Evolutionary conservation across 2,888 invertebrate species (phyloP), one percentile per base, ranked within the genome.

Genomic region (Neria commutata): DNA sequence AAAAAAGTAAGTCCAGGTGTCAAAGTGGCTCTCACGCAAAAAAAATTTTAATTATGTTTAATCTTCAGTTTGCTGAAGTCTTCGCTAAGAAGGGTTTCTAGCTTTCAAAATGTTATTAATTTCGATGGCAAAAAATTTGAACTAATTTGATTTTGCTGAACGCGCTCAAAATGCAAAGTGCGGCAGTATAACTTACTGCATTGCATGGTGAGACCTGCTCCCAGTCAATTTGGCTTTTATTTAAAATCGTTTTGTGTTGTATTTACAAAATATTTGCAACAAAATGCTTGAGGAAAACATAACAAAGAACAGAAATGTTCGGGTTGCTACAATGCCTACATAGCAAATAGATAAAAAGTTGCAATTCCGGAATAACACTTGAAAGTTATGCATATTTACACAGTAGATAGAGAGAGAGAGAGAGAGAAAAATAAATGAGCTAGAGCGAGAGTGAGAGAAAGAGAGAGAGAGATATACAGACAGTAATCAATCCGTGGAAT

Each of bases 291-390:
- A 66, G 57, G 52, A 58, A 24, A 14, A 57, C 14, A 40, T 42
- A 56, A 53, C 49, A 52, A n/a, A 58, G 29, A 33, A 17, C 55
- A 25, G 49, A 17, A 16, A 11, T 34, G 16, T 19, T 6, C 25
- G 25, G 19, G 40, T 40, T 52, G 40, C 37, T 42, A 40, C 19
- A 53, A 21, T 34, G 40, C 48, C 54, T 37, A 54, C 54, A 52
- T 47, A 54, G 16, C 26, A 54, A 2, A 70, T 45, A 52, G 42
- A 54, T 33, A 57, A 48, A 64, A 17, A 58, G 48, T 61, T 50
- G 71, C 64, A 80, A 80, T 79, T 80, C 79, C 79, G 80, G 80
- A 79, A 79, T 77, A 79, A 79, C 70, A 72, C 62, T 70, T 65
- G 73, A 79, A 74, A 75, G 71, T 77, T 78, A 77, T 73, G 71